Evolutionary conservation across 2,888 invertebrate genomes (phyloP).

Genomic region (Tachystola acroxantha): DNA sequence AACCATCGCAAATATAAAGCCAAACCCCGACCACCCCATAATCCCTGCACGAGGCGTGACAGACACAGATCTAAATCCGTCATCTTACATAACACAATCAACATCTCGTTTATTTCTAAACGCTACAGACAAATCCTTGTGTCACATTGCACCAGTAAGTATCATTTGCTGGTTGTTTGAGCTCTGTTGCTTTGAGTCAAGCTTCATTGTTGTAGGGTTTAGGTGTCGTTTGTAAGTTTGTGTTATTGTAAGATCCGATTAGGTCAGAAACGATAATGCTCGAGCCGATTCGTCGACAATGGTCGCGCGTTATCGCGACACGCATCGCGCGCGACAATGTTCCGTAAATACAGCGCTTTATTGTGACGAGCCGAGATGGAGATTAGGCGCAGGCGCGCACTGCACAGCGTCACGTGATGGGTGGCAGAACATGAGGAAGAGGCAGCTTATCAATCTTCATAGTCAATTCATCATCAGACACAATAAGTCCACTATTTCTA

Average conservation of each 20-base stretch:
- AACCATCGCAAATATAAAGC: background rate
- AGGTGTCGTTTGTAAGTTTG: constrained; percentile 18
- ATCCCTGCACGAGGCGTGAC: constrained; percentile 28
- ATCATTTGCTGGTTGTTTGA: constrained; percentile 6
- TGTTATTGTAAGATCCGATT: constrained; percentile 60
- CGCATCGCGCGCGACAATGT: constrained; percentile 51
- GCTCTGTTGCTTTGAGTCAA: constrained; percentile 18
- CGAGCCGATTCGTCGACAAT: constrained; percentile 60
- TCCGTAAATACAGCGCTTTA: constrained; percentile 59
- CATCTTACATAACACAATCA: constrained; percentile 69
- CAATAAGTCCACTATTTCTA: no score
- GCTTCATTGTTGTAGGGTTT: constrained; percentile 17
- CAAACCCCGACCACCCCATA: constrained; percentile 23
- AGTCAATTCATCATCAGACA: no score
- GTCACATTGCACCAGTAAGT: constrained; percentile 49
- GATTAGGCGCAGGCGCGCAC: no score
- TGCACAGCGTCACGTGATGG: no score
- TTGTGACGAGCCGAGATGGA: constrained; percentile 25
- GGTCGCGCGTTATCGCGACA: constrained; percentile 41
- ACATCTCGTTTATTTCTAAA: constrained; percentile 69
- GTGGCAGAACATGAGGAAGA: no score
- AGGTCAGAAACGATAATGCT: constrained; percentile 63
- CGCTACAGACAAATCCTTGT: constrained; percentile 66
- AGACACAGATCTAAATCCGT: constrained; percentile 51
- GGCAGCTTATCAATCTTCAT: no score